Percentiles rank a stretch among this genome's conserved stretches.
phyloP scores from a whole-genome alignment of 2,888 invertebrate genomes.

The Microctonus hyperodae region DNA sequence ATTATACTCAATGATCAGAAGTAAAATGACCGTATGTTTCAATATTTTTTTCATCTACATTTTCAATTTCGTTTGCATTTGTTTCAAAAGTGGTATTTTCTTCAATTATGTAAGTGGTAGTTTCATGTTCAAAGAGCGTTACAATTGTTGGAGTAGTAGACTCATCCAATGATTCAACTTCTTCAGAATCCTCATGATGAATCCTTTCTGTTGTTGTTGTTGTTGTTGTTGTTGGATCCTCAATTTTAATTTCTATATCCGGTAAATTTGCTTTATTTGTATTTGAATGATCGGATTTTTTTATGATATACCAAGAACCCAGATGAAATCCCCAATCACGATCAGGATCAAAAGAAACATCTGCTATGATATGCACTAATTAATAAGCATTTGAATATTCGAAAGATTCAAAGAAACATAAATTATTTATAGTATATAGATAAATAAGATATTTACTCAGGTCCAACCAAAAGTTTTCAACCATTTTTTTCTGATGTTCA shows the following conservation, averaged over 20 bases:
- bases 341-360: constrained; percentile 44
- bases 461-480: constrained; percentile 35
- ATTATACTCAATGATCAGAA: constrained; percentile 26
- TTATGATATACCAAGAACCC: constrained; percentile 53
- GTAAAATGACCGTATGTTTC: neutral
- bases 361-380: constrained; percentile 39
- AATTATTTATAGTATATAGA: neutral
- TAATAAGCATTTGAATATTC: neutral
- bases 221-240: constrained; percentile 20
- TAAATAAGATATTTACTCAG: constrained; percentile 38
- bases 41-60: neutral
- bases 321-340: constrained; percentile 51
- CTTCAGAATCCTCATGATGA: neutral
- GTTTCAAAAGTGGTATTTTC: constrained; percentile 7
- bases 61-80: neutral
- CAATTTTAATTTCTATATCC: constrained; percentile 14
- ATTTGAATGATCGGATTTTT: constrained; percentile 27
- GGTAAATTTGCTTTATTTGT: neutral
- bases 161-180: neutral
- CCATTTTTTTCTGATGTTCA: constrained; percentile 26
- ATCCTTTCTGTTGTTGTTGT: constrained; percentile 29
- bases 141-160: constrained; percentile 20
- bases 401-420: neutral
- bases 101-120: neutral
- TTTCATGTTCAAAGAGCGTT: neutral